phyloP scores from a whole-genome alignment of 1,140 invertebrate species.

The Hirudo medicinalis region DNA sequence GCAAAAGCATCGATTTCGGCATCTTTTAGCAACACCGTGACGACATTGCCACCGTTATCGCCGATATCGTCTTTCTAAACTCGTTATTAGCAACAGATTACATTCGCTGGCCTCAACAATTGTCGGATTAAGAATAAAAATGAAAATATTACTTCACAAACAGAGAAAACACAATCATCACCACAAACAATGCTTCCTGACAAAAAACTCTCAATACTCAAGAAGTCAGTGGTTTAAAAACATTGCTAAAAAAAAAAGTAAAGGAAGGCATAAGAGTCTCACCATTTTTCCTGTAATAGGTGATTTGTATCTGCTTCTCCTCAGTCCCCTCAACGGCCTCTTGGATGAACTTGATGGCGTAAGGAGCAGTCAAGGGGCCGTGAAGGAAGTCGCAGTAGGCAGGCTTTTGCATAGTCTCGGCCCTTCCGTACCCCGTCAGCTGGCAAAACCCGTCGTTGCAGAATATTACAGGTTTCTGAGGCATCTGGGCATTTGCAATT shows the following conservation, averaged over 20 bases:
- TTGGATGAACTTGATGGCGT: slow-evolving; percentile 39
- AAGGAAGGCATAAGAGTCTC: slow-evolving; percentile 34
- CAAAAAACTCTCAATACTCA: too few species aligned
- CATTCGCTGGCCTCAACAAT: too few species aligned
- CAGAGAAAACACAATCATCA: too few species aligned
- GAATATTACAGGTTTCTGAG: slow-evolving; percentile 67
- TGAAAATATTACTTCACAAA: too few species aligned
- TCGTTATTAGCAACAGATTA: too few species aligned
- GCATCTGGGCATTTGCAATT: slow-evolving; percentile 65
- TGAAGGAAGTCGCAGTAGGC: slow-evolving; percentile 66
- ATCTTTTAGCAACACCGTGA: too few species aligned
- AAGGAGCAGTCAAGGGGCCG: slow-evolving; percentile 60
- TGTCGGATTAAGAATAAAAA: too few species aligned
- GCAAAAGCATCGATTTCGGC: too few species aligned
- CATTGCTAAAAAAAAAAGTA: neutral
- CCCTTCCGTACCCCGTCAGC: slow-evolving; percentile 57
- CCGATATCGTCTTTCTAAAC: too few species aligned
- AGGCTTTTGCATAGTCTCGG: slow-evolving; percentile 66
- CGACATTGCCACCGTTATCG: too few species aligned
- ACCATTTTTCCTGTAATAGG: slow-evolving; percentile 75
- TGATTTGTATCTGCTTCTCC: slow-evolving; percentile 63
- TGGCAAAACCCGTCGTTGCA: slow-evolving; percentile 74
- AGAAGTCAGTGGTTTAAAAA: neutral
- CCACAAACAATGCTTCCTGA: too few species aligned
- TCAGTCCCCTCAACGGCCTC: slow-evolving; percentile 12